Conservation (phyloP, 2,113 vertebrate genomes). For the Urocolius indicus region DNA sequence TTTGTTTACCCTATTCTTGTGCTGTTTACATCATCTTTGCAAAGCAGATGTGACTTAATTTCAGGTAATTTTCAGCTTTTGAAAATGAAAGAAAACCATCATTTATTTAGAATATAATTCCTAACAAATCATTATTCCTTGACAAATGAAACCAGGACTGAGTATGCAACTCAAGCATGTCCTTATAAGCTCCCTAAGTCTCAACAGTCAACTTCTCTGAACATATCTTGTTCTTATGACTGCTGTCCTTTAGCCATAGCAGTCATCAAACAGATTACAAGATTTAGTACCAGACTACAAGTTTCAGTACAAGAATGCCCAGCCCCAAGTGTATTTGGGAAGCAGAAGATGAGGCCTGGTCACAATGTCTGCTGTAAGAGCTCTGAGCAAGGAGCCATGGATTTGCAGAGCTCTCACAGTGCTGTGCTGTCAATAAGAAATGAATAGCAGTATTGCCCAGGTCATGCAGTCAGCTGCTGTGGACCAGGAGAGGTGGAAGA, state of each 20-base stretch:
- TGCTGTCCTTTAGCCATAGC: not conserved
- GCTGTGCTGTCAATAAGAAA: not conserved
- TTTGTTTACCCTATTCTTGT: not conserved
- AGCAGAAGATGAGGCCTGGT: not conserved
- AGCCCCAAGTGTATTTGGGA: not conserved
- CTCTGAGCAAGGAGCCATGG: not conserved
- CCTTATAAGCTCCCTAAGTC: not conserved
- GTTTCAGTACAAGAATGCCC: not conserved
- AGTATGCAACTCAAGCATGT: not conserved
- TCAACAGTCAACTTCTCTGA: not conserved
- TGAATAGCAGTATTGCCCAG: not conserved
- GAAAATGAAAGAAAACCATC: not conserved
- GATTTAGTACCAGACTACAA: not conserved
- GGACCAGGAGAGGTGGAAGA: not conserved
- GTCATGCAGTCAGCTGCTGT: not conserved
- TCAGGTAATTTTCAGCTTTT: not conserved
- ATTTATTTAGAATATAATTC: not conserved
- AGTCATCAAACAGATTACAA: not conserved
- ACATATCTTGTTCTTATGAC: not conserved
- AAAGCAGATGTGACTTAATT: not conserved
- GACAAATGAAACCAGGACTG: not conserved
- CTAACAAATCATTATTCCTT: not conserved
- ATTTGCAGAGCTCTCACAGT: fast-evolving
- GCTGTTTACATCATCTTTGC: not conserved
- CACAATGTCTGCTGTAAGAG: not conserved